Conservation (phyloP, 2,113 vertebrate genomes). For the Ciconia stormi region DNA sequence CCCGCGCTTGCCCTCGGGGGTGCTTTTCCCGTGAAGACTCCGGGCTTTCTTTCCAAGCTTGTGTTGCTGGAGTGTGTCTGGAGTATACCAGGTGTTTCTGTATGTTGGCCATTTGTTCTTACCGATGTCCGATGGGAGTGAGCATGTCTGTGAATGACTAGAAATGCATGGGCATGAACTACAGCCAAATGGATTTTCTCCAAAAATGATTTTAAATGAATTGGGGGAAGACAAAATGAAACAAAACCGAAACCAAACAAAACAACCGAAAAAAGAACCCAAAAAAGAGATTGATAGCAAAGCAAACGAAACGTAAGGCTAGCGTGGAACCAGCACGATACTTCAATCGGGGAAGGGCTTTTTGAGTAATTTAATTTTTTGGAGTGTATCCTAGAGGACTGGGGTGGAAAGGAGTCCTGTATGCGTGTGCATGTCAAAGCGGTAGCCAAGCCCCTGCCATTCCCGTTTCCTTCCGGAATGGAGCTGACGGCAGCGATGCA, state of each 20-base stretch:
- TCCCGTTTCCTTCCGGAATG: slow-evolving; percentile 35
- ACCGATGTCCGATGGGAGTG: slow-evolving; percentile 68
- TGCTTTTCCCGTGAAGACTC: slow-evolving; percentile 70
- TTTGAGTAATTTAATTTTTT: slow-evolving; percentile 64
- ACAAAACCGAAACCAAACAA: background rate
- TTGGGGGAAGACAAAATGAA: background rate
- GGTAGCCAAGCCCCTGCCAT: slow-evolving; percentile 61
- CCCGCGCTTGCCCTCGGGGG: background rate
- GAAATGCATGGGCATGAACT: slow-evolving; percentile 82
- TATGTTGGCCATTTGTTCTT: slow-evolving; percentile 77
- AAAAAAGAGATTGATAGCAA: slow-evolving; percentile 5
- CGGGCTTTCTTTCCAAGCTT: slow-evolving; percentile 74
- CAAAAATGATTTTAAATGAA: slow-evolving; percentile 68
- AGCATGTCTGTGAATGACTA: slow-evolving; percentile 78
- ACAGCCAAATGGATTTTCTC: slow-evolving; percentile 78
- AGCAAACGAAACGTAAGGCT: slow-evolving; percentile 20
- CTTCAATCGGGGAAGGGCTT: slow-evolving; percentile 35
- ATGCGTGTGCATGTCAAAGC: slow-evolving; percentile 73
- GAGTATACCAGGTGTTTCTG: slow-evolving; percentile 74
- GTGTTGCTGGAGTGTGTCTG: slow-evolving; percentile 79
- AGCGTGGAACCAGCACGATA: slow-evolving; percentile 39
- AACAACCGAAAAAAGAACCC: background rate
- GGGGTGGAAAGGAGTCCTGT: slow-evolving; percentile 63
- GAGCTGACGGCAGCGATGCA: slow-evolving; percentile 70
- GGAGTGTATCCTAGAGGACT: slow-evolving; percentile 77